Evolutionary conservation across 2,797 vertebrate genomes (phyloP), one percentile per base, ranked within the genome.

Genomic region (Odontamblyopus rebecca): DNA sequence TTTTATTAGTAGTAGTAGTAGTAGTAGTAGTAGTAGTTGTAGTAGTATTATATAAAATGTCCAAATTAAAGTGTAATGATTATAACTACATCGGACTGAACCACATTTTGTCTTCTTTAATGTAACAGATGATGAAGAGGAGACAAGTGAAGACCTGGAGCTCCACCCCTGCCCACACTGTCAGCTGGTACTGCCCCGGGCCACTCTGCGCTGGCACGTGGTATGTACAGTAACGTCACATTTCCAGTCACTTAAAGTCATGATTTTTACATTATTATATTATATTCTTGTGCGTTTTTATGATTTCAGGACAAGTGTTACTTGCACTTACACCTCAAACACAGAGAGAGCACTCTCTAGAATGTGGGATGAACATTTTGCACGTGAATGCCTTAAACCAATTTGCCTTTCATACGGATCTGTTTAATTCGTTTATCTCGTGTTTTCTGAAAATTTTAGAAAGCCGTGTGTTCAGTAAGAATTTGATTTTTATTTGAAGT

Each of bases 151-250:
- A 38, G 35, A 38, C 8, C 68, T 61, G 59, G 64, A 80, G 78
- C 91, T 93, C 75, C 77, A 65, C 53, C 79, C 78, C 72, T 94
- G 94, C 76, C 88, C 88, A 3, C 48, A 88, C 73, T 94, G 94
- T 77, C 89, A 92, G 15, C 87, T 94, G 83, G 82, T 90, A 9
- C 87, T 94, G 68, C 93, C 93, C 2, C 0, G 87, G 32, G 0
- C 4, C 62, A 93, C 85, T 0, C 90, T 94, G 4, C 68, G 54
- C 1, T 89, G 92, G 92, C 93, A 94, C 2, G 1, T 88, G 92
- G 94, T 94, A 84, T 5, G 19, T 23, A 23, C 23, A 23, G 23
- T 54, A 54, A 53, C 1, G 9, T 54, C 53, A 23, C 53, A n/a
- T 23, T 54, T 23, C 19, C 7, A n/a, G 3, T 54, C 30, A n/a